These are phyloP conservation scores for Drosophila dives DNA, from an alignment of 2,888 invertebrate genomes.

Conservation along the genomic window DNA sequence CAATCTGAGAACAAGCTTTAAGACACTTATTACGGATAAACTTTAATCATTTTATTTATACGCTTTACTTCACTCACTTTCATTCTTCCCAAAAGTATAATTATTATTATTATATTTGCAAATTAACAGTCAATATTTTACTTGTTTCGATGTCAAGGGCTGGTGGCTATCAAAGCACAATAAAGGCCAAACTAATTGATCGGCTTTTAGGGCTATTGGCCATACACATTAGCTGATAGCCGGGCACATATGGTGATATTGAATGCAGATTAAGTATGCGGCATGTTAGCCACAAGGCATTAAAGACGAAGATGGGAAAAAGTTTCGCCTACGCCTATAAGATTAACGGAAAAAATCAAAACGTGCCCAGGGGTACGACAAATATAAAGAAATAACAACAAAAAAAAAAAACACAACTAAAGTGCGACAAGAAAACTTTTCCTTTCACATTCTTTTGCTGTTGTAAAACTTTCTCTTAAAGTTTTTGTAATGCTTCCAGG, in stretches of 20 bases:
- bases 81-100: neutral
- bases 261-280: slow-evolving; percentile 52
- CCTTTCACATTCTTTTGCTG: slow-evolving; percentile 16
- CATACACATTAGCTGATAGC: slow-evolving; percentile 38
- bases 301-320: slow-evolving; percentile 51
- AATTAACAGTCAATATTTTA: slow-evolving; percentile 16
- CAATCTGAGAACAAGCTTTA: neutral
- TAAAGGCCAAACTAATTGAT: slow-evolving; percentile 58
- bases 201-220: slow-evolving; percentile 53
- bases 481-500: slow-evolving; percentile 9
- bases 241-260: slow-evolving; percentile 27
- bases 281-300: slow-evolving; percentile 43
- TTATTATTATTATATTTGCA: neutral
- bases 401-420: slow-evolving; percentile 6
- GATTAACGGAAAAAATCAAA: slow-evolving; percentile 57
- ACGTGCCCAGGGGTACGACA: slow-evolving; percentile 55
- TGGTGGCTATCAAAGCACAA: slow-evolving; percentile 3
- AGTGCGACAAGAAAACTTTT: slow-evolving; percentile 55
- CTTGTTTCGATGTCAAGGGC: slow-evolving; percentile 10
- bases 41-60: neutral
- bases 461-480: slow-evolving; percentile 35
- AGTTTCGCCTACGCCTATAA: slow-evolving; percentile 43
- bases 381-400: slow-evolving; percentile 9
- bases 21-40: neutral
- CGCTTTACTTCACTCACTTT: neutral